Evolutionary conservation across 2,888 invertebrate species (phyloP).

Genomic region (Eristalis tenax): DNA sequence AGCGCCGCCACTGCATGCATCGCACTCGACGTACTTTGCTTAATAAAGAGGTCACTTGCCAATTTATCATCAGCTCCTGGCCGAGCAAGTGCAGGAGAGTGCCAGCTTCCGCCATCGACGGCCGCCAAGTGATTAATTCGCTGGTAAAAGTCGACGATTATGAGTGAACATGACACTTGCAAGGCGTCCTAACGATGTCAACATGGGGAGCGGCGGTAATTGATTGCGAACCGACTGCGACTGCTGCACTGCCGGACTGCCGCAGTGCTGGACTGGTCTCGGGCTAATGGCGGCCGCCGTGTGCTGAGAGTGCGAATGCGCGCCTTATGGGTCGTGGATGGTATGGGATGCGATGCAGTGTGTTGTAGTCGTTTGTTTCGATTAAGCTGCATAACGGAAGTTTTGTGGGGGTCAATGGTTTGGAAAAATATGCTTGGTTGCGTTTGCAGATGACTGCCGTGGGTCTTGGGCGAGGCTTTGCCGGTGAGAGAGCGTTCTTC

Average conservation of each 20-base stretch:
- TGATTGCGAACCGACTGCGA: slow-evolving; percentile 3
- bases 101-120: slow-evolving; percentile 27
- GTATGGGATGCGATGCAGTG: neutral
- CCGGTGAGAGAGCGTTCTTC: neutral
- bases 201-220: slow-evolving; percentile 14
- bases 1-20: too few relatives aligned
- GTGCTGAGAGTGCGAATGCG: neutral
- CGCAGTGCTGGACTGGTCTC: neutral
- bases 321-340: neutral
- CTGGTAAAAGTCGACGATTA: slow-evolving; percentile 34
- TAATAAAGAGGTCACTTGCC: slow-evolving; percentile 52
- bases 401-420: neutral
- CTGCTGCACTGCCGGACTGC: neutral
- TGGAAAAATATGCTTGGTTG: neutral
- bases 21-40: slow-evolving; percentile 8
- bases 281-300: neutral
- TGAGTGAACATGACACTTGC: slow-evolving; percentile 42
- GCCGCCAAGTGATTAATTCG: slow-evolving; percentile 31
- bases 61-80: slow-evolving; percentile 34
- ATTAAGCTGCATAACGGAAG: neutral
- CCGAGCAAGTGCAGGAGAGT: neutral
- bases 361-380: neutral
- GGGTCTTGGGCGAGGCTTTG: neutral
- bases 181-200: slow-evolving; percentile 26
- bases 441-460: neutral